These are phyloP conservation scores for Scatophagus argus DNA, from an alignment of 2,113 vertebrate genomes.

Conservation along the genomic window DNA sequence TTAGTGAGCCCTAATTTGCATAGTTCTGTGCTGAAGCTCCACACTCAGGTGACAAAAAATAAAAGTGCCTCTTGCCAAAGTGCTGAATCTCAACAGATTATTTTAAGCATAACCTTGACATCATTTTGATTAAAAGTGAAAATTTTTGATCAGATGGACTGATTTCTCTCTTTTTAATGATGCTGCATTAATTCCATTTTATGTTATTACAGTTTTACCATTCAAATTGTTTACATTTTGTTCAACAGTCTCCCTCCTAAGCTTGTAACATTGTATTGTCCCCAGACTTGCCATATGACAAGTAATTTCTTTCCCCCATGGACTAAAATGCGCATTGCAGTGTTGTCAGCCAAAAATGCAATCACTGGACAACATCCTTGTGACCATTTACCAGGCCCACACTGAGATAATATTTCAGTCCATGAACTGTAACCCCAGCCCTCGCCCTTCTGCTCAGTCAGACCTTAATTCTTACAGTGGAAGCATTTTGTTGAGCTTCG, in stretches of 20 bases:
- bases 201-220: background rate
- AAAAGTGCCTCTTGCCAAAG: background rate
- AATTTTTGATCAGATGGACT: background rate
- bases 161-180: background rate
- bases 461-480: constrained; percentile 4
- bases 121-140: background rate
- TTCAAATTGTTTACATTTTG: background rate
- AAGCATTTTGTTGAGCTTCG: constrained; percentile 15
- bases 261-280: constrained; percentile 1
- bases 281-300: constrained; percentile 15
- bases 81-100: background rate
- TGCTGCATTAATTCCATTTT: background rate
- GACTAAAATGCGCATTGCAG: background rate
- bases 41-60: background rate
- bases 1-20: background rate
- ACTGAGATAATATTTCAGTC: constrained; percentile 39
- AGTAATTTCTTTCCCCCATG: constrained; percentile 24
- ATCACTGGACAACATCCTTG: constrained; percentile 23
- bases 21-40: background rate
- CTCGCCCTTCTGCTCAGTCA: constrained; percentile 5
- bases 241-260: background rate
- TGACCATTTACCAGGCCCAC: constrained; percentile 23
- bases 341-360: constrained; percentile 29
- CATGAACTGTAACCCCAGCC: background rate
- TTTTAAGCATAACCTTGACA: background rate